phyloP scores from a whole-genome alignment of 2,113 vertebrate genomes.

The Parus major region DNA sequence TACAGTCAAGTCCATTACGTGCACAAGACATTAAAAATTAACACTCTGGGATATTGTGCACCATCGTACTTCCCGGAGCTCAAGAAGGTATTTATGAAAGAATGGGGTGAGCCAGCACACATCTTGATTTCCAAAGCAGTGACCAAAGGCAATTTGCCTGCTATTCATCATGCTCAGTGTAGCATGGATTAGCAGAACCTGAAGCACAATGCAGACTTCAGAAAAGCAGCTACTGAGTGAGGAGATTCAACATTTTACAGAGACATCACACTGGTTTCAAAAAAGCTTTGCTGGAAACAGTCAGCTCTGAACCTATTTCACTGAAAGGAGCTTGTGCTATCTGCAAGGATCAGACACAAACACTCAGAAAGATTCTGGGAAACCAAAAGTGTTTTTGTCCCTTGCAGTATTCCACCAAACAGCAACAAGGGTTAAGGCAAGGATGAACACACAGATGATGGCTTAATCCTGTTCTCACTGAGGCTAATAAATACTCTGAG shows the following conservation, averaged over 20 bases:
- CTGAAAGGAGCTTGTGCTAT: neutral
- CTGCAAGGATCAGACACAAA: neutral
- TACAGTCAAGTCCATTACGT: constrained; percentile 27
- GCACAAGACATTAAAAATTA: constrained; percentile 43
- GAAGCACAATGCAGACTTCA: constrained; percentile 1
- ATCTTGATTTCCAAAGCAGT: constrained; percentile 20
- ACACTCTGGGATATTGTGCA: neutral
- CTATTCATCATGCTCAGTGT: neutral
- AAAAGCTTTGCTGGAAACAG: neutral
- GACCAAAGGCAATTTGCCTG: neutral
- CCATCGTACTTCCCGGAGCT: neutral
- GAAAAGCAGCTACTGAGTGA: neutral
- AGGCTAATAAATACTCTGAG: neutral
- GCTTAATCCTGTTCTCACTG: neutral
- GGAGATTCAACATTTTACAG: neutral
- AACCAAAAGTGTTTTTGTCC: neutral
- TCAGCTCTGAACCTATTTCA: neutral
- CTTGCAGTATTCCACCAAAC: neutral
- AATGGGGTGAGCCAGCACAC: neutral
- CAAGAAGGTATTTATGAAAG: neutral
- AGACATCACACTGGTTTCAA: neutral
- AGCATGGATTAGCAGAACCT: constrained; percentile 7
- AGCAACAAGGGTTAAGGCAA: neutral
- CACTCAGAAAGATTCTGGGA: neutral
- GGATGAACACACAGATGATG: neutral